Evolutionary conservation across 2,113 vertebrate species (phyloP), one percentile per base, ranked within the genome.

Genomic region (Dicentrarchus labrax): DNA sequence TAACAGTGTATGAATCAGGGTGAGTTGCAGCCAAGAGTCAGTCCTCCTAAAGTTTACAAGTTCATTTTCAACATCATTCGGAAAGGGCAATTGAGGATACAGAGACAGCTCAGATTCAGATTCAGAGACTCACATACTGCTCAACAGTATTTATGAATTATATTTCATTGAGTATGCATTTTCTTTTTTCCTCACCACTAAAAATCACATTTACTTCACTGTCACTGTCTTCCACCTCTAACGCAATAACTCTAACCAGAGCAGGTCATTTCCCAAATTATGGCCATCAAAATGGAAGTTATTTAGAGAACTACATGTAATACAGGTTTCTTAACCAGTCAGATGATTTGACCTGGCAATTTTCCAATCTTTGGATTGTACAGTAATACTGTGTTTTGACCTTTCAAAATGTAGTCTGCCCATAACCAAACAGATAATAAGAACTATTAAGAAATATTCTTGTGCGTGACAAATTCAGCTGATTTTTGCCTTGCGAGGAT

Each of bases 381-480:
- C 4, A 54, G 45, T 22, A 21, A 75, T 17, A 24, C 8, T 3
- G 30, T 30, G 4, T 30, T 30, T 30, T 30, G 30, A 30, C 30
- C 30, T 30, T 30, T 30, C 30, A 30, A 30, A 30, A 30, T 30
- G 30, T 30, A 30, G 30, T 30, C 30, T 30, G 30, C 30, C 30
- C 30, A 30, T 30, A 30, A 30, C 30, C 30, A 30, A 30, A 2
- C 30, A 30, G 30, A 30, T 30, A 30, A 30, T 41, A 4, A 38
- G 24, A 48, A 21, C 36, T 45, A 39, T 30, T 56, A 24, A 45
- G 22, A 54, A 51, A 12, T 0, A 4, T 19, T 38, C 51, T 47
- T 62, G 65, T 86, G 86, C 53, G 57, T 89, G 86, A 89, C 65
- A 86, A 82, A 71, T 76, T 80, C 17, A 51, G 45, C n/a, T 72